Percentiles rank a stretch among this genome's conserved stretches.
phyloP scores from a whole-genome alignment of 1,140 invertebrate genomes.

The Zaprionus ghesquierei region DNA sequence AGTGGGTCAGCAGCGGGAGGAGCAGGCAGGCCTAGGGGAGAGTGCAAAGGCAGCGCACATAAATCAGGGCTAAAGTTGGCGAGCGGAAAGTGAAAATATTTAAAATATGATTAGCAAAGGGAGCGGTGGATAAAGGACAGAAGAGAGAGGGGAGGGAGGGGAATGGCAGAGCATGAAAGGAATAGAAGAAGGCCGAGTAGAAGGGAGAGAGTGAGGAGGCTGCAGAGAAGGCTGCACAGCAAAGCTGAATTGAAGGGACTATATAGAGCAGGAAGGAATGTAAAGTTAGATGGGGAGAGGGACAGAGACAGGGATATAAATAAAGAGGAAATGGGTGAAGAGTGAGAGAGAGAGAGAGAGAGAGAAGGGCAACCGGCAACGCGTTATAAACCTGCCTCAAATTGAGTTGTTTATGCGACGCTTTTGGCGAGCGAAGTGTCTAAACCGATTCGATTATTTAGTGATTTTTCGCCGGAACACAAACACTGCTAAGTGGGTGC shows the following conservation, averaged over 20 bases:
- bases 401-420: conserved; percentile 72
- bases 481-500: conserved; percentile 25
- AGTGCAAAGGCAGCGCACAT: conserved; percentile 21
- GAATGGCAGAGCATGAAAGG: background rate
- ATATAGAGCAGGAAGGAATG: too few species aligned
- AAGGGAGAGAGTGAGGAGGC: background rate
- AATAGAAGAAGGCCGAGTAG: background rate
- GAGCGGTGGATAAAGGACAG: background rate
- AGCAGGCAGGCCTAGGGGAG: conserved; percentile 6
- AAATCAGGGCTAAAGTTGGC: conserved; percentile 64
- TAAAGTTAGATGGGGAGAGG: too few species aligned
- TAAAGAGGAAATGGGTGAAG: background rate
- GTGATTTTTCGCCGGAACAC: conserved; percentile 59
- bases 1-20: conserved; percentile 53
- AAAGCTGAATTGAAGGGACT: too few species aligned
- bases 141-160: background rate
- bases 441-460: conserved; percentile 72
- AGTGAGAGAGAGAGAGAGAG: background rate
- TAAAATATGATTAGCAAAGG: conserved; percentile 34
- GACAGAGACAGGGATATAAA: background rate
- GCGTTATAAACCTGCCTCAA: conserved; percentile 54
- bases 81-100: conserved; percentile 28
- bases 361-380: background rate
- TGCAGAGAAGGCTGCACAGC: too few species aligned
- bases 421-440: conserved; percentile 38